Evolutionary conservation across 2,888 invertebrate species (phyloP), one percentile per base, ranked within the genome.

Genomic region (Chorisops tibialis): DNA sequence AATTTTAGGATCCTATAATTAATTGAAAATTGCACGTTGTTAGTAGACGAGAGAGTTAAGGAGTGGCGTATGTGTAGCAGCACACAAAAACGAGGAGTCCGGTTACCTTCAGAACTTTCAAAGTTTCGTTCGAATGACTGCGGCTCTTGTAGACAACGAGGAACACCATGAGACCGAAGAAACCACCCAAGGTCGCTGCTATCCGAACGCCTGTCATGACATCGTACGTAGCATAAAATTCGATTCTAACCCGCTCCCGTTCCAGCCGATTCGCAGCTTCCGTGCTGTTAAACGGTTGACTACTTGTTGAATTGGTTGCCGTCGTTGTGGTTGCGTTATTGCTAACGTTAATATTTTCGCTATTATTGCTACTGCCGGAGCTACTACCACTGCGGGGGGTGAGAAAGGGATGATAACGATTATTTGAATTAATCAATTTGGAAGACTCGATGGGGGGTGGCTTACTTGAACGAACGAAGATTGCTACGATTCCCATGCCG

Each of bases 121-220:
- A 75, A 54, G 87, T 87, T 73, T 86, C 87, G 64, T 87, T 83
- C 65, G 88, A 85, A 81, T 87, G 87, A 74, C 87, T 87, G 70
- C 89, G 88, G 78, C 91, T 92, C 79, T 95, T 95, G 82, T 92
- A 94, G 67, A 94, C 85, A 70, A 95, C 89, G 74, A 94, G 83
- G 75, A 94, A 87, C 50, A 93, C 92, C 89, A 94, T 93, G 72
- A 94, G 82, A 67, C 90, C 88, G 80, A 94, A 94, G 79, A 94
- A 93, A 70, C 92, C 92, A 71, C 93, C 93, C 58, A 95, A 82
- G 3, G 94, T 94, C 69, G 91, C 91, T 70, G 94, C 94, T 79
- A 94, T 94, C 68, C 93, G 85, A 67, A 94, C 87, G 68, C 94
- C 94, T 71, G 93, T 94, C 93, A 93, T 93, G 77, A 90, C 90